Evolutionary conservation across 2,888 invertebrate species (phyloP), one percentile per base, ranked within the genome.

Genomic region (Diadegma fenestrale): DNA sequence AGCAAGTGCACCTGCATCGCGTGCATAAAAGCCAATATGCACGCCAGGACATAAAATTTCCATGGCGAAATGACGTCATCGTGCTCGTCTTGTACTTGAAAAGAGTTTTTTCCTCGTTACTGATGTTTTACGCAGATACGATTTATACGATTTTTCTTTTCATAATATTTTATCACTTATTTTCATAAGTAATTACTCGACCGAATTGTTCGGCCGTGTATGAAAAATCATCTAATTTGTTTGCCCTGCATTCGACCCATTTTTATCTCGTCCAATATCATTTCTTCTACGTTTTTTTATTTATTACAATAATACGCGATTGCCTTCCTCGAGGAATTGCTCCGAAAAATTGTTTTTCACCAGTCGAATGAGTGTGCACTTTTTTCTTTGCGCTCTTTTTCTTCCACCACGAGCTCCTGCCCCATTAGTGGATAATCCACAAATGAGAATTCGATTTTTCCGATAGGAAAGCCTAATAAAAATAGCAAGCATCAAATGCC

Each of bases 11-110:
- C 33, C 19, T 54, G 71, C 54, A 43, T 71, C 33, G 51, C 12
- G 66, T 41, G 30, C 37, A 71, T 54, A 54, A 51, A 54, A 54
- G 37, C 43, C 51, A 19, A 71, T 71, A 54, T 37, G 6, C 30
- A 33, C 10, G 33, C 54, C 19, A 54, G 33, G 33, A n/a, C 30
- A 69, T 69, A 69, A 43, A 69, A 30, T 69, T 69, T 69, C 48
- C 69, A 48, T 30, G 48, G 45, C n/a, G 45, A 33, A 69, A 69
- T 68, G 22, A 69, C 48, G 69, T 69, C 48, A 69, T 10, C n/a
- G n/a, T n/a, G 14, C 69, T 45, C 30, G 69, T 69, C 48, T 69
- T 48, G 22, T 10, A 48, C 30, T 10, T 30, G n/a, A 17, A 48
- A 69, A 26, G 33, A 69, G 33, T n/a, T 48, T 48, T 48, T 30